Evolutionary conservation across 2,113 vertebrate genomes (phyloP), one percentile per base, ranked within the genome.

Genomic region (Mystacornis crossleyi): DNA sequence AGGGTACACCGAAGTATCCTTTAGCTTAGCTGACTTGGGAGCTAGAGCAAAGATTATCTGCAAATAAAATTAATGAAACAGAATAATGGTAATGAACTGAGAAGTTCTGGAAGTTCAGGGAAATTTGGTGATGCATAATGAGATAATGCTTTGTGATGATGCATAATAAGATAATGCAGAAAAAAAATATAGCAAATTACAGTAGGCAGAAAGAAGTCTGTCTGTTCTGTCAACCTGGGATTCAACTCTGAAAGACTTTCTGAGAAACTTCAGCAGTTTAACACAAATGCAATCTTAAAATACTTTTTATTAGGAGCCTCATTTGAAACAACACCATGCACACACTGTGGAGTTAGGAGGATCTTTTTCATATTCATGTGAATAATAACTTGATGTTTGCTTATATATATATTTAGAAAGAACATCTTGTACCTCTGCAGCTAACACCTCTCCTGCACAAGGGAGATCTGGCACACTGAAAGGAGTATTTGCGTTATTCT

Each of bases 211-310:
- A 93, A 94, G 65, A 93, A 86, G 43, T 66, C 5, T 71, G 65
- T 89, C 8, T 80, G 72, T 91, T 93, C 81, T 89, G 69, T 87
- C 96, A 95, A 83, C 74, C 38, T 54, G 73, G 67, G 69, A 81
- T 91, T 96, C 96, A 93, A 40, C 43, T 48, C 23, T 64, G 54
- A 84, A 89, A 95, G 48, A 94, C 83, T 75, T 93, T 88, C 82
- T 86, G 50, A 89, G 60, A 67, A 38, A 47, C 26, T 78, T 81
- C 40, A 88, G 53, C 81, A 93, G 67, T 88, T 90, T 83, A 95
- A 96, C 73, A 72, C 18, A 89, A 94, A 83, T 86, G 60, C 67
- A 84, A 85, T 96, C 95, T 90, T 93, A 95, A 96, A 97, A 95
- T 81, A 90, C 34, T 95, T 95, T 88, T 94, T 83, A 90, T 84